These are phyloP conservation scores for Muricea muricata DNA, from an alignment of 92 coral and sea anemone species.

Conservation along the genomic window DNA sequence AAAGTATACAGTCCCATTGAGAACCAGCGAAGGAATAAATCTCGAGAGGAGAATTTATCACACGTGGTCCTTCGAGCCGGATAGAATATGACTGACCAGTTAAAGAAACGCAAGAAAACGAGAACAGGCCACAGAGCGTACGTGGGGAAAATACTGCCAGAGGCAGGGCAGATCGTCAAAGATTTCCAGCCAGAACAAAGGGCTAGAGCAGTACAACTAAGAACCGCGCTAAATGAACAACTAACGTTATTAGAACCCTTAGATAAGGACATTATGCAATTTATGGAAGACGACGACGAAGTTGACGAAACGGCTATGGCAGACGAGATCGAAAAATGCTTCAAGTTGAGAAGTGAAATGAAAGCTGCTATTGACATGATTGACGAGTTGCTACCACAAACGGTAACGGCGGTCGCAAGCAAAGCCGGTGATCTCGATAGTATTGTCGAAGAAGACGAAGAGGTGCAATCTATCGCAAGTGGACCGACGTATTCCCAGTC, in stretches of 20 bases:
- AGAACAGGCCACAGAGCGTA: neutral
- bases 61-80: slow-evolving; percentile 62
- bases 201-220: neutral
- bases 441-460: too few relatives aligned
- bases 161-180: neutral
- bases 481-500: neutral
- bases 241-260: neutral
- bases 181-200: neutral
- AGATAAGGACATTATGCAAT: slow-evolving; percentile 24
- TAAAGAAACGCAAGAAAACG: slow-evolving; percentile 26
- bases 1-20: neutral
- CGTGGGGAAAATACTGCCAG: neutral
- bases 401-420: too few relatives aligned
- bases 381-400: too few relatives aligned
- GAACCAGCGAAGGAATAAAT: neutral
- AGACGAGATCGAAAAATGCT: too few relatives aligned
- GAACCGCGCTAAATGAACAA: neutral
- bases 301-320: neutral
- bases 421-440: neutral
- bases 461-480: too few relatives aligned
- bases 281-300: neutral
- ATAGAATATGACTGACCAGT: slow-evolving; percentile 28
- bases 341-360: too few relatives aligned
- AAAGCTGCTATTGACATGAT: too few relatives aligned
- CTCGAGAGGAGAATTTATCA: neutral